phyloP scores from a whole-genome alignment of 2,113 vertebrate genomes.

The Dendropsophus ebraccatus region DNA sequence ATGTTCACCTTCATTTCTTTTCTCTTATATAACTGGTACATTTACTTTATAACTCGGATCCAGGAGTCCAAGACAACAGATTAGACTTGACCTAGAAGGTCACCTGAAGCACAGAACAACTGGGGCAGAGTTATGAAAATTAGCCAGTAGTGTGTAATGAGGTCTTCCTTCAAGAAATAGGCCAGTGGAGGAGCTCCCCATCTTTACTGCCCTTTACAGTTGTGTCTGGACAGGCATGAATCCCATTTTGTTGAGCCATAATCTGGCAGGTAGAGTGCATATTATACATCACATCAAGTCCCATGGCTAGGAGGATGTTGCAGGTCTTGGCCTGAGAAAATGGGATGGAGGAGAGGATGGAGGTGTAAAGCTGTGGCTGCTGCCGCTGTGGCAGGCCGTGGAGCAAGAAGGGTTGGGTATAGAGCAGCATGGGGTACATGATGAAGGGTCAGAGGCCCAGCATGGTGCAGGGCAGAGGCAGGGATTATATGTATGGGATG shows the following conservation, averaged over 20 bases:
- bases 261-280: neutral
- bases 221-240: neutral
- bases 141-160: neutral
- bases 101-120: constrained; percentile 4
- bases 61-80: neutral
- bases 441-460: constrained; percentile 89
- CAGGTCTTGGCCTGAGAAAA: constrained; percentile 99
- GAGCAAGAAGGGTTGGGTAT: constrained; percentile 91
- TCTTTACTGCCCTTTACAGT: constrained; percentile 1
- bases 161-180: neutral
- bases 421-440: constrained; percentile 88
- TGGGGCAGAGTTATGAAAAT: neutral
- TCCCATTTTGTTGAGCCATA: neutral
- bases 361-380: constrained; percentile 92
- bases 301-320: constrained; percentile 97
- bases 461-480: constrained; percentile 90
- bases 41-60: neutral
- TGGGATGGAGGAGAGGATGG: constrained; percentile 95
- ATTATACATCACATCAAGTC: constrained; percentile 78
- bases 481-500: constrained; percentile 98
- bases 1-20: constrained; percentile 2
- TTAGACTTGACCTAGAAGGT: neutral
- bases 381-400: constrained; percentile 81
- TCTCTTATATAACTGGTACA: neutral
- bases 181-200: neutral